These are phyloP conservation scores for Dinomys branickii DNA, from an alignment of 2,113 vertebrate species.

Conservation along the genomic window DNA sequence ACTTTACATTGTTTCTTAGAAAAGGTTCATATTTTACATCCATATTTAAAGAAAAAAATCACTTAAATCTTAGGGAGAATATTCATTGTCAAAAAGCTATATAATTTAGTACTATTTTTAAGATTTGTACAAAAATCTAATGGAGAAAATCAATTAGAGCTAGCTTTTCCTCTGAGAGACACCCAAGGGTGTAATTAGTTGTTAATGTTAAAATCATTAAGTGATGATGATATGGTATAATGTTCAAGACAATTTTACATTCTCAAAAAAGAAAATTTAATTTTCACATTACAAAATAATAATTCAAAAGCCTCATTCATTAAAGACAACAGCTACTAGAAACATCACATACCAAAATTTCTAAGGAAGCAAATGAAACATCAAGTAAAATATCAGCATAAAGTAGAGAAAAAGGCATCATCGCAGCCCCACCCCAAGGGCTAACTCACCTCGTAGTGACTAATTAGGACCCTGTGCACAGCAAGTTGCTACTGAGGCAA, in stretches of 20 bases:
- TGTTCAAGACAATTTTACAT: neutral
- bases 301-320: neutral
- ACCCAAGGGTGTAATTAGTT: neutral
- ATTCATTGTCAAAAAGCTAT: neutral
- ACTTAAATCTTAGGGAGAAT: neutral
- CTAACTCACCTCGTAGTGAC: neutral
- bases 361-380: neutral
- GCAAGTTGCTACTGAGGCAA: conserved; percentile 10
- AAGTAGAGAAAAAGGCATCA: neutral
- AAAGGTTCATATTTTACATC: neutral
- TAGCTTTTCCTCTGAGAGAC: neutral
- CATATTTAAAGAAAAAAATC: conserved; percentile 1
- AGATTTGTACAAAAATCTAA: neutral
- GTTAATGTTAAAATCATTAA: neutral
- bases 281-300: neutral
- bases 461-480: conserved; percentile 60
- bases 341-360: neutral
- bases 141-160: neutral
- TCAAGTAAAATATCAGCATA: conserved; percentile 15
- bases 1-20: neutral
- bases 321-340: neutral
- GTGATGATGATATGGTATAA: neutral
- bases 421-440: neutral
- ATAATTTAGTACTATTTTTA: neutral
- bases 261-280: conserved; percentile 3